These are phyloP conservation scores for Polydrusus pterygomalis DNA, from an alignment of 2,888 invertebrate genomes.

Conservation along the genomic window DNA sequence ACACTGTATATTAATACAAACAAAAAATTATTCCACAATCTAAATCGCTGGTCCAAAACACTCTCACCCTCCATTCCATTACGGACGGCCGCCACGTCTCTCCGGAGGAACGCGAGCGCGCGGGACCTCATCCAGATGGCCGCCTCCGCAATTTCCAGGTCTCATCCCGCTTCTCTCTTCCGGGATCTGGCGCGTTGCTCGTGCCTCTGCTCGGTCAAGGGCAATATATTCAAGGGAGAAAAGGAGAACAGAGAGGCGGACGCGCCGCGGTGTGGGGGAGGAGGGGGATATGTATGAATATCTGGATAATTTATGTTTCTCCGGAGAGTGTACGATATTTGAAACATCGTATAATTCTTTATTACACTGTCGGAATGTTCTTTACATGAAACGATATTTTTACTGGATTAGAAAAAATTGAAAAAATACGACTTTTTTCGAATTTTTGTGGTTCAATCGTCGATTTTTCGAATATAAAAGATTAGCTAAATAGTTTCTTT, in stretches of 20 bases:
- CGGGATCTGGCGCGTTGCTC: slow-evolving; percentile 59
- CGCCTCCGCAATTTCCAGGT: slow-evolving; percentile 63
- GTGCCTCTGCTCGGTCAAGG: slow-evolving; percentile 67
- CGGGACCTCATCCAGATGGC: slow-evolving; percentile 49
- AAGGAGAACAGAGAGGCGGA: slow-evolving; percentile 13
- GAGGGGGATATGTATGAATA: no score
- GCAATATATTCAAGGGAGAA: slow-evolving; percentile 54
- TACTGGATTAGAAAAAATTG: no score
- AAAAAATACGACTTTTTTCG: no score
- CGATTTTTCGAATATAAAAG: no score
- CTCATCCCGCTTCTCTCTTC: slow-evolving; percentile 52
- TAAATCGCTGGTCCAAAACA: slow-evolving; percentile 13
- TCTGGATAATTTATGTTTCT: slow-evolving; percentile 16
- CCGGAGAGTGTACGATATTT: slow-evolving; percentile 11
- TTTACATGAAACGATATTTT: not conserved
- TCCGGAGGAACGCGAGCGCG: slow-evolving; percentile 33
- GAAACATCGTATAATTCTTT: slow-evolving; percentile 13
- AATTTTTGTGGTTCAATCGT: no score
- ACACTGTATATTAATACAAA: no score
- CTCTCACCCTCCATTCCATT: not conserved
- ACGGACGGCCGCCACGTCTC: slow-evolving; percentile 31
- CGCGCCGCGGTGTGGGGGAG: not conserved
- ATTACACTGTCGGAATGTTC: not conserved
- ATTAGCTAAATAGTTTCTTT: no score
- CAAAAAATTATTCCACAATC: no score